Evolutionary conservation across 2,888 invertebrate genomes (phyloP), one percentile per base, ranked within the genome.

Genomic region (Odiellus spinosus): DNA sequence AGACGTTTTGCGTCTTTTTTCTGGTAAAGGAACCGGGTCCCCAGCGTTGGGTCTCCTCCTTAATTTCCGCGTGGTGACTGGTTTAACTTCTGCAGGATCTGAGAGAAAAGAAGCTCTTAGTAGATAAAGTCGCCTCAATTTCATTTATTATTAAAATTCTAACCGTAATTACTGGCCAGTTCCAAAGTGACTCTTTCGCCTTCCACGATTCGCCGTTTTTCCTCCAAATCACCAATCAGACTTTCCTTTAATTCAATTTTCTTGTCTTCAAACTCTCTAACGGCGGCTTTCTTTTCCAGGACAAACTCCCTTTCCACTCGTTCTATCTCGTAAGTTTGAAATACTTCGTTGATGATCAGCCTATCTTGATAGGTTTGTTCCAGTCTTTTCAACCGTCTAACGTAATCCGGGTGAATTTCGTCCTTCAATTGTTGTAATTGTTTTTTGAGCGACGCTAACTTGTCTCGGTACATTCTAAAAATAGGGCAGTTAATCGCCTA

Each of bases 191-290:
- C 76, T 46, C 88, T 69, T 63, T 95, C 95, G 49, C 77, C 76
- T 66, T 95, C 93, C 46, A 93, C 85, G 58, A 80, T 75, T 59
- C 82, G 81, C 60, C 82, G 74, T 61, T 91, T 90, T 59, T 95
- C 93, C 62, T 93, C 93, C 63, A 91, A 79, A 64, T 95, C 93
- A 32, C 78, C 77, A 21, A 95, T 73, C 34, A 95, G 68, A 66
- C 81, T 88, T 64, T 91, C 91, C 58, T 81, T 76, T 15, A 93
- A 67, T 63, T 93, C 93, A 54, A 84, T 75, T 66, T 88, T 88
- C 65, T 91, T 90, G 60, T 95, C 91, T 65, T 93, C 91, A 69
- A 86, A 90, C 61, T 95, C 93, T 63, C 86, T 84, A 1, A 77
- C 80, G 0, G 90, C 83, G 10, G 83, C 80, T 63, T 83, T 83